Conservation (phyloP, 1,140 invertebrate genomes). For the Drosophila nigromelanica region DNA sequence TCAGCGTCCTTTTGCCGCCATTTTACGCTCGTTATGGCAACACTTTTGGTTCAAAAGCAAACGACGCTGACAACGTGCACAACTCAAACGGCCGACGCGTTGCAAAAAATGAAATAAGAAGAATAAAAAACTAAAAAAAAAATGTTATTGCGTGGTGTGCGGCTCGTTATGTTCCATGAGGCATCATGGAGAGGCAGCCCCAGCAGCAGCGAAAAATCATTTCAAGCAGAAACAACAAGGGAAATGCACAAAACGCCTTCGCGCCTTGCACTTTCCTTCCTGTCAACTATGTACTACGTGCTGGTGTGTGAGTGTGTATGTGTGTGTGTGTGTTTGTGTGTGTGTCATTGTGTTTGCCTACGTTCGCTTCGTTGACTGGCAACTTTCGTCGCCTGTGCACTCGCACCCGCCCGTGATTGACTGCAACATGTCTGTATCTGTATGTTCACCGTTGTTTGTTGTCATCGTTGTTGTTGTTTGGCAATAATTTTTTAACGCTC, state of each 20-base stretch:
- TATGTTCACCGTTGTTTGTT: conserved; percentile 20
- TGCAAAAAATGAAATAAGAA: conserved; percentile 41
- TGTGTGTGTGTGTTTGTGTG: conserved; percentile 26
- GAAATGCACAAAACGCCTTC: conserved; percentile 77
- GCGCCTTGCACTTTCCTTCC: conserved; percentile 55
- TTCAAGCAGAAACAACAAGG: conserved; percentile 79
- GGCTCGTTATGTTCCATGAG: conserved; percentile 54
- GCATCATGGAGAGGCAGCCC: conserved; percentile 20
- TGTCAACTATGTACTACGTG: conserved; percentile 1
- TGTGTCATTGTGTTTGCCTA: conserved; percentile 68
- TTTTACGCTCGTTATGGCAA: conserved; percentile 82
- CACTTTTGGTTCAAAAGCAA: conserved; percentile 80
- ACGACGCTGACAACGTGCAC: conserved; percentile 58
- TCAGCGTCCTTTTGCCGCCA: conserved; percentile 74
- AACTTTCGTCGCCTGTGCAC: conserved; percentile 73
- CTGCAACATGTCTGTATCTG: conserved; percentile 68
- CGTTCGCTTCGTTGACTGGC: conserved; percentile 75
- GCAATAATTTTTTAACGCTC: conserved; percentile 58
- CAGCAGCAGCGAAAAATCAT: conserved; percentile 60
- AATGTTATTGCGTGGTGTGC: conserved; percentile 51
- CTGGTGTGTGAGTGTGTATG: conserved; percentile 9
- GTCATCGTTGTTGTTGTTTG: conserved; percentile 37
- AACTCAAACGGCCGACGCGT: conserved; percentile 61
- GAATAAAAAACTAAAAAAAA: conserved; percentile 28
- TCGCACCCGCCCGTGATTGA: conserved; percentile 65